Conservation (phyloP, 1,140 invertebrate species). For the Diachasma alloeum region DNA sequence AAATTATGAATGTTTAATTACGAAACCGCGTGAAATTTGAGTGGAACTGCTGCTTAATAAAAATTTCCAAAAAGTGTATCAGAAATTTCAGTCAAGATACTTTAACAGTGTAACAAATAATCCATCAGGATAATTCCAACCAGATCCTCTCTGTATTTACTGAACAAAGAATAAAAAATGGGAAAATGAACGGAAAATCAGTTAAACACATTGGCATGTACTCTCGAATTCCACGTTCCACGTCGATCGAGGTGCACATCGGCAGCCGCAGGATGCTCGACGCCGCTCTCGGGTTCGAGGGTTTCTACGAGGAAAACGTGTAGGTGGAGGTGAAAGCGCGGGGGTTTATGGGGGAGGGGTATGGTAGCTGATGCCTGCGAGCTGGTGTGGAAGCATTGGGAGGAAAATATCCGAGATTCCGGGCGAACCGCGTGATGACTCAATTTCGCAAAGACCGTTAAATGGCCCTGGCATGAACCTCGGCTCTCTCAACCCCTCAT, state of each 20-base stretch:
- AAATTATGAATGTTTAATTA: no score
- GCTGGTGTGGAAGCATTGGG: conserved; percentile 45
- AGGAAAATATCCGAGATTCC: conserved; percentile 66
- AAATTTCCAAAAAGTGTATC: no score
- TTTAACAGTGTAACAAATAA: no score
- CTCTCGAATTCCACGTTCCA: conserved; percentile 6
- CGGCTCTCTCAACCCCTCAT: conserved; percentile 24
- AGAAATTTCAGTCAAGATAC: no score
- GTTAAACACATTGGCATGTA: conserved; percentile 4
- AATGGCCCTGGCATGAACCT: conserved; percentile 58
- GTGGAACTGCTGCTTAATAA: no score
- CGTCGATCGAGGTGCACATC: conserved; percentile 11
- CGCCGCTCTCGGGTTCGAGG: conserved; percentile 10
- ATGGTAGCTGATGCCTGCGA: conserved; percentile 14
- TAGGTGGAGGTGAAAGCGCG: conserved; percentile 14
- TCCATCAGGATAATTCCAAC: no score
- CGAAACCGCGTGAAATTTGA: no score
- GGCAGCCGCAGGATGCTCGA: conserved; percentile 2
- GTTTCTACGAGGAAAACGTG: not conserved
- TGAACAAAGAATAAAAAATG: not conserved
- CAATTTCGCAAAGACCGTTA: conserved; percentile 65
- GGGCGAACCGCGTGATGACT: conserved; percentile 65
- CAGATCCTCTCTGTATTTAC: no score
- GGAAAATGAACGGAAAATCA: conserved; percentile 9
- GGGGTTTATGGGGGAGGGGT: conserved; percentile 7